Evolutionary conservation across 2,797 vertebrate species (phyloP).

Genomic region (Myiotriccus ornatus): DNA sequence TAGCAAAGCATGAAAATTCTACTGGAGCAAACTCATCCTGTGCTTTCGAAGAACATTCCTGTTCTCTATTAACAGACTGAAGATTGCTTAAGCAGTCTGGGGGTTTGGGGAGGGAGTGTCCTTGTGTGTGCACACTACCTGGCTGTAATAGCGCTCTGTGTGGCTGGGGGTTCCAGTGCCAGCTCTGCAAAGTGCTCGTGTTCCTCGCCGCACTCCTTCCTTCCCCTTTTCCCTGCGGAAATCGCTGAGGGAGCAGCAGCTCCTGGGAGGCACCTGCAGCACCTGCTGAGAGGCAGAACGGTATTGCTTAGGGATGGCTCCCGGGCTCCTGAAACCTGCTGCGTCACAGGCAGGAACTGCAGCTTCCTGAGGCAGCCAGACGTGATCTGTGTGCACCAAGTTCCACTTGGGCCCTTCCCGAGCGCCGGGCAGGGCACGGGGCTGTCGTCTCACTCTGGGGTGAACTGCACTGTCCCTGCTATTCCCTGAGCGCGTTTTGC

Average conservation of each 20-base stretch:
- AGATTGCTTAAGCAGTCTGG: not conserved
- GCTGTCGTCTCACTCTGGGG: not conserved
- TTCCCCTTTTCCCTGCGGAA: not conserved
- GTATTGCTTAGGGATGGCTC: not conserved
- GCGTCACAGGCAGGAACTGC: not conserved
- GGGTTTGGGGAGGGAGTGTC: not conserved
- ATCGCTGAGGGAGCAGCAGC: not conserved
- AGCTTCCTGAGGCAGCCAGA: not conserved
- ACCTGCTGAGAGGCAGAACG: not conserved
- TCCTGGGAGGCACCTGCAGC: not conserved
- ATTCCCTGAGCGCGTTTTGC: not conserved
- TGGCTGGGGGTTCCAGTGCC: not conserved
- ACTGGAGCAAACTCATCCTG: not conserved
- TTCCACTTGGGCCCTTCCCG: not conserved
- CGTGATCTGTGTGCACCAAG: not conserved
- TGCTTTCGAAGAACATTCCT: slow-evolving; percentile 15
- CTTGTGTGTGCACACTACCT: not conserved
- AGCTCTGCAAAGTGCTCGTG: not conserved
- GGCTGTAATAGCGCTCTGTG: not conserved
- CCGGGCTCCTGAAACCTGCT: not conserved
- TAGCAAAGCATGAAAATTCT: slow-evolving; percentile 3
- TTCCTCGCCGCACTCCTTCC: not conserved
- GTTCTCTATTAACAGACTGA: not conserved
- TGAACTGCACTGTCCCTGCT: not conserved
- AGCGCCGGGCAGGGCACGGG: not conserved